Base-by-base conservation (phyloP, 64 coral and sea anemone genomes). In the Astreopora myriophthalma region DNA sequence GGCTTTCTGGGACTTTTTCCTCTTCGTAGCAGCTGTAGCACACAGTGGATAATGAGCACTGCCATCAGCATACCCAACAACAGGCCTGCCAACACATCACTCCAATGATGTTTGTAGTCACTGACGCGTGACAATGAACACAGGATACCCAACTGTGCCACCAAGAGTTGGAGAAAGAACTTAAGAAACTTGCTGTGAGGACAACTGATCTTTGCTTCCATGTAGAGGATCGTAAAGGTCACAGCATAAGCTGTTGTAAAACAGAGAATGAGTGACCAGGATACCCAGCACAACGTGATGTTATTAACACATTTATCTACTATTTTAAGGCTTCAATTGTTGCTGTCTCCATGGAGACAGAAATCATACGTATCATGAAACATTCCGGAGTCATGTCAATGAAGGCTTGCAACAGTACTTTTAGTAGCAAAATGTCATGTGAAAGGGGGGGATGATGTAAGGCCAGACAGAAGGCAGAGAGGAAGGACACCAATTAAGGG, bases 61-160 rank as follows among this genome's bases (percentile, higher is more conserved):
- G 93, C 96, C 9, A 94, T 72, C 29, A 87, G 25, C 44, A 67
- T 83, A 33, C 96, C 96, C 7, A 98, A 22, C 17, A 87, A 31
- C 28, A 95, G 73, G 23, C 96, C 96, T 22, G 86, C 86, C 8
- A 98, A 31, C 0, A 98, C 96, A 79, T 98, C 96, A 71, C 74
- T 63, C 96, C 96, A 95, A 46, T 98, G 96, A 44, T 98, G 96
- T 19, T 98, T 92, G 65, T 98, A 95, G 31, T 98, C 96, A 9
- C 82, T 89, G 34, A 98, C 48, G 34, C 96, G 93, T 24, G 93
- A 95, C 71, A 89, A 78, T 2, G 85, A 73, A 27, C 79, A 90
- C 11, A 85, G 79, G 0, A 98, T 20, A 0, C 85, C 90, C 69
- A 98, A 12, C 40, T 76, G 46, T 49, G 86, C 20, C 2, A 91